A percentile compares a stretch with the other conserved stretches of the same genome.
Conservation (phyloP, 2,113 vertebrate genomes). For the Vidua chalybeata region DNA sequence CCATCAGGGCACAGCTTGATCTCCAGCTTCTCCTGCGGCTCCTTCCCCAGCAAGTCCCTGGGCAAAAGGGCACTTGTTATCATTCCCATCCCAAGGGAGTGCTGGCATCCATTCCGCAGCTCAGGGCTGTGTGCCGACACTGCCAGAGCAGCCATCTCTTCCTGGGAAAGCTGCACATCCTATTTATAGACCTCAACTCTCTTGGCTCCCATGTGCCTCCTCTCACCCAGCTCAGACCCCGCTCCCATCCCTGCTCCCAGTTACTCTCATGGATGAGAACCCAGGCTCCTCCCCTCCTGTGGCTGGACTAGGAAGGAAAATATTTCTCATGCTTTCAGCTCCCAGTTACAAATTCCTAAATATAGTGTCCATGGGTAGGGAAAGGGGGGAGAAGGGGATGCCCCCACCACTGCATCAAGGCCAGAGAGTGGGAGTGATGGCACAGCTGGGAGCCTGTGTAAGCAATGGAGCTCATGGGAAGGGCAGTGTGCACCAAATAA, state of each 20-base stretch:
- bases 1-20: conserved; percentile 94
- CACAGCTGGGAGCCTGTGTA: neutral
- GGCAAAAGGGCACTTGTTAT: neutral
- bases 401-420: accelerated
- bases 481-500: accelerated
- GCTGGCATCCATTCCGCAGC: accelerated
- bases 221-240: neutral
- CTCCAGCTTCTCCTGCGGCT: conserved; percentile 89
- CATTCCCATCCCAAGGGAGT: neutral
- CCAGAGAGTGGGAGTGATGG: neutral
- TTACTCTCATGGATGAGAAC: neutral
- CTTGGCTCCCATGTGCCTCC: neutral
- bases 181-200: neutral
- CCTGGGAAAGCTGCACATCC: neutral
- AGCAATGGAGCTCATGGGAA: accelerated
- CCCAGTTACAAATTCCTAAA: neutral
- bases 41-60: conserved; percentile 90
- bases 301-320: neutral
- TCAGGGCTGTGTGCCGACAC: neutral
- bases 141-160: neutral
- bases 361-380: accelerated
- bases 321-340: neutral
- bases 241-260: accelerated
- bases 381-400: neutral
- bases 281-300: neutral